Base-by-base conservation (phyloP, 1,140 invertebrate species). In the Halyomorpha halys region DNA sequence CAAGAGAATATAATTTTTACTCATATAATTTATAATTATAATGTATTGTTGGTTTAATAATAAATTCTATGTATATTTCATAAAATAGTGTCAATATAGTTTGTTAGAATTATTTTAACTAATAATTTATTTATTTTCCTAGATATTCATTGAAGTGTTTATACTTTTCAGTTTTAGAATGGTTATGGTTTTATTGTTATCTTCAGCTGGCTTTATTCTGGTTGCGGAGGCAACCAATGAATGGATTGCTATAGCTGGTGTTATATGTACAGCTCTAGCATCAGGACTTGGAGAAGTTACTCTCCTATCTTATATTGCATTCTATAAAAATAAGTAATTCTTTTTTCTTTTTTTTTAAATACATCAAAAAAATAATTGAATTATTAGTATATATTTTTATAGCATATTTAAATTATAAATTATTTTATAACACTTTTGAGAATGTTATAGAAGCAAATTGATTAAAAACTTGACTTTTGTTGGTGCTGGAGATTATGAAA, bases 201-300 rank as follows among this genome's bases (percentile, higher is more conserved):
- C 81, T 54, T 74, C 78, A 44, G 71, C 75, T 18, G 86, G 86
- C 67, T 86, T 86, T 69, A 68, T 88, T 15, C 67, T 87, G 25
- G 86, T 89, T 25, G 83, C 85, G 4, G 75, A 84, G 62, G 81
- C 82, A 19, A 73, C 73, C 44, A 74, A 73, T 14, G 74, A 81
- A 68, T 79, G 78, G 74, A 73, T 88, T 65, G 82, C 84, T 0
- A 78, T 87, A 69, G 39, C 82, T 71, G 90, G 90, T n/a, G 88
- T 92, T 23, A 75, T 86, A 18, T 75, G 81, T 66, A 90, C 87
- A n/a, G 88, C 89, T 44, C 77, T 90, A 49, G 80, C 83, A 61
- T 83, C 84, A 30, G 90, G 90, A 53, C 77, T 92, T 21, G 90
- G 90, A 23, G 90, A 93, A 75, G 81, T 86, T n/a, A 88, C 89